Percentiles rank a stretch among this genome's conserved stretches.
phyloP scores from a whole-genome alignment of 2,113 vertebrate genomes.

The Dipodomys spectabilis region DNA sequence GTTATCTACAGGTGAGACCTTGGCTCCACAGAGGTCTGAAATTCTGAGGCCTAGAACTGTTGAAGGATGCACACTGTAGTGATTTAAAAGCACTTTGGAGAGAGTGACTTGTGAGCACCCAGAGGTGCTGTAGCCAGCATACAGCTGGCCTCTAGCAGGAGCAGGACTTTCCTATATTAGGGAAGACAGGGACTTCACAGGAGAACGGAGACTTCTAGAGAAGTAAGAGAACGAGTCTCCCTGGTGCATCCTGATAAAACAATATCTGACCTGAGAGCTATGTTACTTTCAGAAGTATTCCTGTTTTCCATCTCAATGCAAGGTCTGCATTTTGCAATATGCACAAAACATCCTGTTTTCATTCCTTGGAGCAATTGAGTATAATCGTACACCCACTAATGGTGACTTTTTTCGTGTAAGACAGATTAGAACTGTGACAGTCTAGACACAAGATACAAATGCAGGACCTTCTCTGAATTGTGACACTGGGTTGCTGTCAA shows the following conservation, averaged over 20 bases:
- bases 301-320: neutral
- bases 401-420: conserved; percentile 50
- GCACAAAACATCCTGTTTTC: conserved; percentile 4
- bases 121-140: neutral
- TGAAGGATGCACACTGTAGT: neutral
- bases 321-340: neutral
- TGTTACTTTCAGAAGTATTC: neutral
- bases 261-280: neutral
- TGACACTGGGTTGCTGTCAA: conserved; percentile 21
- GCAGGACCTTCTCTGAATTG: neutral
- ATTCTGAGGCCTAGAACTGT: neutral
- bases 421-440: conserved; percentile 36
- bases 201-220: neutral
- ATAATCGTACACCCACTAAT: conserved; percentile 23
- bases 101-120: neutral
- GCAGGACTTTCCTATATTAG: neutral
- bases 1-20: neutral
- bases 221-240: neutral
- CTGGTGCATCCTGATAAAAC: neutral
- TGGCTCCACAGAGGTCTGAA: neutral
- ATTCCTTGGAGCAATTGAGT: neutral
- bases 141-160: neutral
- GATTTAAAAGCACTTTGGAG: neutral
- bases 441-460: conserved; percentile 41
- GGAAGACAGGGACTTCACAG: neutral